Evolutionary conservation across 92 coral and sea anemone genomes (phyloP), one percentile per base, ranked within the genome.

Genomic region (Montipora capitata): DNA sequence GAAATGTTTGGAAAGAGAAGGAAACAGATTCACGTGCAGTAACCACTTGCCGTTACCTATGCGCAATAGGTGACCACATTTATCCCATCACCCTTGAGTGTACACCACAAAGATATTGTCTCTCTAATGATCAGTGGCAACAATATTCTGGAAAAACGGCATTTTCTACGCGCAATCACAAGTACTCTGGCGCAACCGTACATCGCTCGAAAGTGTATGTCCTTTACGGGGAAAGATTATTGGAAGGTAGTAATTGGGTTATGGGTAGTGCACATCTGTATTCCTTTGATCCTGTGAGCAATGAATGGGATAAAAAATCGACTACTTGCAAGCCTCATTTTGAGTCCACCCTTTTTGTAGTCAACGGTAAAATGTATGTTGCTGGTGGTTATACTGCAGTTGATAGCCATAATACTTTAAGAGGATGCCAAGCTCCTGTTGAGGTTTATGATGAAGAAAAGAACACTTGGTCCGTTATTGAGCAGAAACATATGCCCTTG

Each of bases 261-360:
- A 10, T 11, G 7, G 0, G 13, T 3, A 68, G 4, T 2, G 74
- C 49, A 40, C 10, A 10, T 43, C 18, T 68, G 5, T 4, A 39
- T 68, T 68, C 48, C 40, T 68, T 68, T 68, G 74, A 39, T 42
- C 75, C 75, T 3, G 49, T 10, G 51, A 69, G 51, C 10, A 69
- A 69, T 42, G 52, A 12, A 16, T 69, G 74, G 74, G 51, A 69
- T 13, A 27, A 69, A 40, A 69, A 69, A 41, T 16, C 74, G 5
- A 14, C 74, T 14, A 69, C 74, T 0, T 69, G 74, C 20, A 0
- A 14, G 20, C 35, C 74, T 40, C 74, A 41, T 41, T 41, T 41
- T 41, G 74, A 20, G 35, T 69, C 74, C 52, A 40, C 11, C n/a
- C 74, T 69, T 4, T 40, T 69, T 15, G 74, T 70, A 70, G 75